phyloP scores from a whole-genome alignment of 2,113 vertebrate species.

The Eclectus roratus region DNA sequence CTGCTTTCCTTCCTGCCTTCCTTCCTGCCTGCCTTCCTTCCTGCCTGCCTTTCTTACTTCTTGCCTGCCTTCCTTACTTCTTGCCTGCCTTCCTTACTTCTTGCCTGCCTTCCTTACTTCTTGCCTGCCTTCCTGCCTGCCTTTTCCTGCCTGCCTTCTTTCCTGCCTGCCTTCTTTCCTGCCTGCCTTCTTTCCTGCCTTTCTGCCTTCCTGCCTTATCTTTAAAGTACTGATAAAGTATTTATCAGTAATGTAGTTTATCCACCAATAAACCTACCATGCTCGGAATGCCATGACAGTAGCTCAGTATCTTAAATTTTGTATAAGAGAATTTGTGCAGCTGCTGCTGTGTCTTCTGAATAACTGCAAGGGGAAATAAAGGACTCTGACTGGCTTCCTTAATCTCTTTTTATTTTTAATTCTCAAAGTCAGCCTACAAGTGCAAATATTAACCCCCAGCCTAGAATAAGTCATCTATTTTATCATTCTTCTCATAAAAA shows the following conservation, averaged over 20 bases:
- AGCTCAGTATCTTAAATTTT: background rate
- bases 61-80: accelerated
- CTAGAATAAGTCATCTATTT: slow-evolving; percentile 67
- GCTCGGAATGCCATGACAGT: background rate
- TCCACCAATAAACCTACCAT: background rate
- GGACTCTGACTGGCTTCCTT: slow-evolving; percentile 19
- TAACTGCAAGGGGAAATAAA: slow-evolving; percentile 23
- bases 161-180: accelerated
- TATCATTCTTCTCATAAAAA: slow-evolving; percentile 80
- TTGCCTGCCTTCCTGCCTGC: accelerated
- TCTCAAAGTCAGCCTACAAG: slow-evolving; percentile 47
- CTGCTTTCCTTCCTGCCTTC: too few species aligned
- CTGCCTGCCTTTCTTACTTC: accelerated
- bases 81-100: accelerated
- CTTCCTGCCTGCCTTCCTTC: accelerated
- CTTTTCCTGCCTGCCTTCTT: accelerated
- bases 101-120: accelerated
- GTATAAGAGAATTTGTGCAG: background rate
- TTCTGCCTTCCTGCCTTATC: accelerated
- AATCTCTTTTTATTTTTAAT: slow-evolving; percentile 53
- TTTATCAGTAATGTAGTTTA: background rate
- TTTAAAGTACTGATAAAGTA: background rate
- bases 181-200: accelerated
- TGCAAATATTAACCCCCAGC: slow-evolving; percentile 71
- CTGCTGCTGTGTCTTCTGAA: background rate